Base-by-base conservation (phyloP, 2,797 vertebrate genomes). In the Micropoecilia bifurca region DNA sequence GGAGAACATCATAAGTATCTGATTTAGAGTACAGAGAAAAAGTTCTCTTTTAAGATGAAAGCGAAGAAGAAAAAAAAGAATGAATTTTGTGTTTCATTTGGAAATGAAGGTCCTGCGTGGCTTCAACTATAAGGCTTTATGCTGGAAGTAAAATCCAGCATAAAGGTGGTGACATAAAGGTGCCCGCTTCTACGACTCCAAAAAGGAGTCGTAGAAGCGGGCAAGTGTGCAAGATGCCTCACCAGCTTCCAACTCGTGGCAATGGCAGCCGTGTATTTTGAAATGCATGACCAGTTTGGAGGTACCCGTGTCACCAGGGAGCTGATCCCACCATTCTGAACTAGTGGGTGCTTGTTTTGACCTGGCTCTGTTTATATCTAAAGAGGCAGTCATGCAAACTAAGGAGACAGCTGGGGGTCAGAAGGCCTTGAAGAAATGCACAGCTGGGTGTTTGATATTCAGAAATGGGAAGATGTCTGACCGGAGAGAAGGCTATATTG, bases 331-430 rank as follows among this genome's bases (percentile, higher is more conserved):
- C 73, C 80, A 79, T 88, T 87, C 76, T 76, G 82, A 85, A 88
- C 80, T 71, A 73, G 79, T 84, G 81, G 79, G 80, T 61, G 79
- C 75, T 66, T 77, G 82, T 85, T 88, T 88, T 83, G 82, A 89
- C 81, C 80, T 66, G 61, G 76, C 79, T 82, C 85, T 86, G 82
- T 89, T 88, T 86, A 84, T 87, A 80, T 90, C 82, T 87, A 85
- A 87, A 87, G 81, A 87, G 78, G 87, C 84, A 91, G 87, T 79
- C 89, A 89, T 88, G 86, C 88, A 80, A 83, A 84, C 85, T 76
- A 74, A 81, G 45, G 71, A 86, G 88, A 87, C 87, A 86, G 85
- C 68, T 86, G 87, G 86, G 86, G 88, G 89, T 89, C 81, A 85
- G 76, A 53, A 68, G 82, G 88, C 83, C 88, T 90, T 87, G 82